A percentile compares a stretch with the other conserved stretches of the same genome.
phyloP scores from a whole-genome alignment of 2,888 invertebrate species.

The Allygus modestus region DNA sequence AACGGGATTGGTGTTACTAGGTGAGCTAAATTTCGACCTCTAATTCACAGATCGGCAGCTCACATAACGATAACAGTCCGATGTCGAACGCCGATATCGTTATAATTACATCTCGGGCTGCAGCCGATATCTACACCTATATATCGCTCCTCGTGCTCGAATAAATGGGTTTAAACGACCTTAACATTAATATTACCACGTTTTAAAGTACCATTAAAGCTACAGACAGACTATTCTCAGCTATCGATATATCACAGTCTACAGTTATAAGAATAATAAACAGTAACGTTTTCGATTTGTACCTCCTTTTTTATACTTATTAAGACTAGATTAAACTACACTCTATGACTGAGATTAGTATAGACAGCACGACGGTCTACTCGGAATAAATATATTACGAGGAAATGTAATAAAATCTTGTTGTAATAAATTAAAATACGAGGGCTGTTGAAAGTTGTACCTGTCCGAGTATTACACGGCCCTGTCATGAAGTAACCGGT shows the following conservation, averaged over 20 bases:
- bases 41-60: not conserved
- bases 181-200: not conserved
- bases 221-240: conserved; percentile 2
- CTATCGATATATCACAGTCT: conserved; percentile 36
- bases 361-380: too few relatives aligned
- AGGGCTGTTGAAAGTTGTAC: too few relatives aligned
- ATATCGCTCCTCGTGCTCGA: not conserved
- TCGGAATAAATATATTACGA: too few relatives aligned
- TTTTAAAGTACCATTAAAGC: conserved; percentile 26
- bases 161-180: not conserved
- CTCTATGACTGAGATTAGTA: not conserved
- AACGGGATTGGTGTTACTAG: conserved; percentile 12
- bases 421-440: too few relatives aligned
- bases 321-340: not conserved
- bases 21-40: conserved; percentile 8
- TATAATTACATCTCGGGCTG: not conserved
- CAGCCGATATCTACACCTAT: not conserved
- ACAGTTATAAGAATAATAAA: not conserved
- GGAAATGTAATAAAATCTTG: too few relatives aligned
- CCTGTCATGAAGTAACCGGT: too few relatives aligned
- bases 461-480: too few relatives aligned
- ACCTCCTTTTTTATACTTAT: not conserved
- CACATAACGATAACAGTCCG: not conserved
- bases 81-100: not conserved
- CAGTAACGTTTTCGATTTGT: not conserved